Evolutionary conservation across 2,113 vertebrate genomes (phyloP), one percentile per base, ranked within the genome.

Genomic region (Cottus gobio): DNA sequence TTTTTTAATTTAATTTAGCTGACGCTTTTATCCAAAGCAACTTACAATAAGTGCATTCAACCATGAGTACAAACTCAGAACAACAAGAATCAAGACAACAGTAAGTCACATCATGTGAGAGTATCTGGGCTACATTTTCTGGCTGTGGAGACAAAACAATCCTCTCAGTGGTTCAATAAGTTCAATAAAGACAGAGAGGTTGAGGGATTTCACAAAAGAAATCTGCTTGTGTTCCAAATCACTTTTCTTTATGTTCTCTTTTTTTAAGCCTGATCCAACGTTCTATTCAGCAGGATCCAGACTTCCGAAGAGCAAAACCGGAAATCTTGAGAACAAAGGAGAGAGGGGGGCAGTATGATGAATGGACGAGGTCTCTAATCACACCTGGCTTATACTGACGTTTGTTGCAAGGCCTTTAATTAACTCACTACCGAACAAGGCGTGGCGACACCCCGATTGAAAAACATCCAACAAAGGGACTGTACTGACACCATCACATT

Each of bases 381-480:
- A 73, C 46, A 85, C 31, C 72, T n/a, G 34, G 24, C 67, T 60
- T 54, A 39, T 54, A 52, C 50, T 54, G 75, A 28, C 7, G 2
- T 71, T 79, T 74, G 36, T 50, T 31, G 42, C 37, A 37, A 54
- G 30, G 79, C 52, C 79, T 80, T 76, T 82, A 80, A 85, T 88
- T 80, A 82, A 70, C 76, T 69, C 26, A 44, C 36, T 5, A 28
- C 24, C 66, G 22, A 57, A 48, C 50, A 64, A 63, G 54, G 71
- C 15, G 36, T 79, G 68, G 20, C 72, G n/a, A 75, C 73, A 16
- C 67, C 67, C 61, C 57, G 60, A 64, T 66, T 79, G 26, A 58
- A 80, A 79, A 56, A 22, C 50, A 52, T 28, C 44, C 42, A n/a
- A 58, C 28, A 46, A 58, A 20, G 10, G 26, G 24, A 20, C 7